Base-by-base conservation (phyloP, 2,113 vertebrate species). In the Phalacrocorax aristotelis region DNA sequence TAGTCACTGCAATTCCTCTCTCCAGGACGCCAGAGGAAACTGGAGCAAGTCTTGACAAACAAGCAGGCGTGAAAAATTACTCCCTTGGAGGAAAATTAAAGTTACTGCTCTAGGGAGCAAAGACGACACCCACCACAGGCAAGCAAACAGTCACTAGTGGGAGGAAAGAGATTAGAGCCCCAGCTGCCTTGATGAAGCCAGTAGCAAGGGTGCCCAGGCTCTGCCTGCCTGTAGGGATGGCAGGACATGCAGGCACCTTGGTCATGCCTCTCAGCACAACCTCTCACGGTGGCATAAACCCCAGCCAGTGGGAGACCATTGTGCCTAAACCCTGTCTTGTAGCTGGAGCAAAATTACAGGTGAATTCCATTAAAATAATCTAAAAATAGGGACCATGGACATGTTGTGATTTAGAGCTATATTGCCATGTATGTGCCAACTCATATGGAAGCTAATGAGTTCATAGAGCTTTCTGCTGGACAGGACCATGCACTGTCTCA, bases 141-240 rank as follows among this genome's bases (percentile, higher is more conserved):
- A 90, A 78, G 36, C 29, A 84, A 57, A 30, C 13, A 61, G 23
- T 0, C 3, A 2, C 15, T 6, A 1, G 27, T 52, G 13, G 16
- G 34, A 87, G 36, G 13, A 16, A 58, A 66, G 13, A n/a, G 8
- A 68, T 40, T 3, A 75, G 18, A 89, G 18, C 11, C 8, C 13
- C 57, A 80, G 16, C 8, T 83, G 44, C 25, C 32, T 38, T 60
- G 32, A 38, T 12, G 5, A 5, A 5, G 16, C 58, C 60, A 42
- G 21, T 1, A 81, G 34, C 2, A 3, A 70, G 54, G 0, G 2
- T 11, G 8, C 1, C 7, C 2, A 7, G 44, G 36, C 15, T 77
- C 30, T 3, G 2, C 21, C 70, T 1, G 1, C 13, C 52, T 44
- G 58, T 8, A 65, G 34, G 66, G 34, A 78, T 15, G 12, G 88